Evolutionary conservation across 2,797 vertebrate genomes (phyloP), one percentile per base, ranked within the genome.

Genomic region (Peromyscus aztecus): DNA sequence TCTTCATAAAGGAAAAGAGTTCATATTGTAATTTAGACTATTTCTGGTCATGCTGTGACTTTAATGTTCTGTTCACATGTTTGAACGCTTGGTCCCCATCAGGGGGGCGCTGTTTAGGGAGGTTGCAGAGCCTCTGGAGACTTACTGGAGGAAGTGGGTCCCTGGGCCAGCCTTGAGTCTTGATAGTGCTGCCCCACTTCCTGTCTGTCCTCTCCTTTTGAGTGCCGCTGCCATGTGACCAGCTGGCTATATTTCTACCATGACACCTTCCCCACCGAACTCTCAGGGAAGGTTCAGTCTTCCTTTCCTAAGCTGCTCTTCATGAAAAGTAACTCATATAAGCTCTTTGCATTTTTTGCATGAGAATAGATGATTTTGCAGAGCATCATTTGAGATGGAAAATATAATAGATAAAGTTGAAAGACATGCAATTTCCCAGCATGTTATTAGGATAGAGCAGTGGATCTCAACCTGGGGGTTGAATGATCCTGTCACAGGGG

Each of bases 1-100:
- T 77, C 81, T 90, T 90, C 83, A 69, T 37, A 89, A 84, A 49
- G 24, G 46, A 40, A 94, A 40, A 75, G 29, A 80, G n/a, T 49
- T 86, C 23, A 34, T 55, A 57, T 52, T 92, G 43, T 37, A 77
- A 71, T 43, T 71, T 89, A 31, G 19, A 92, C 84, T 84, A 43
- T 37, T 75, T 94, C 37, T 7, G n/a, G 21, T 82, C n/a, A 27
- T 31, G 9, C 21, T 61, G 31, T 9, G 55, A 7, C 6, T 34
- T 16, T 27, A 77, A 63, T 6, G 21, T 61, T 40, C 0, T 6
- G 40, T 31, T 63, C 88, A 34, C 16, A 23, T 49, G 57, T 89
- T 49, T 77, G 31, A 63, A 27, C 57, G n/a, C 21, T 13, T 29
- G 17, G 27, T 75, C 37, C 21, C 88, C 88, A 89, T 21, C 4